phyloP scores from a whole-genome alignment of 2,888 invertebrate genomes.

The Coleophora flavipennella region DNA sequence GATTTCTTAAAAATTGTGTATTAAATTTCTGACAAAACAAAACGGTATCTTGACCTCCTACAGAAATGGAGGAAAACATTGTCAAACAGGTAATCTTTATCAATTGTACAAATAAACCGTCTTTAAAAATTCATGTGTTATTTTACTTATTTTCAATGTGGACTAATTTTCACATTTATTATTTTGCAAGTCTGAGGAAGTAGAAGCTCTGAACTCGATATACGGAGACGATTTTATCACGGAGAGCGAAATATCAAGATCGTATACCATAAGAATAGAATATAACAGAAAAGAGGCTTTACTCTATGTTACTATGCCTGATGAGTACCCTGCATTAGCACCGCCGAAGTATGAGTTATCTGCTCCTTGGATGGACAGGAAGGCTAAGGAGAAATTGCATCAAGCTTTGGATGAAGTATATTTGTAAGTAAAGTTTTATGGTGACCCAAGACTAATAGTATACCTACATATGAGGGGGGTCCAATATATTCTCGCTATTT shows the following conservation, averaged over 20 bases:
- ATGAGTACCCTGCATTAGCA: constrained; percentile 74
- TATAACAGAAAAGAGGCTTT: constrained; percentile 65
- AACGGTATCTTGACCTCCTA: background rate
- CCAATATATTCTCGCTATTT: too few species aligned
- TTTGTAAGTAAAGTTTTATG: constrained; percentile 66
- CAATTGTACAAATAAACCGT: too few species aligned
- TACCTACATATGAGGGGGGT: too few species aligned
- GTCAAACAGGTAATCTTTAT: background rate
- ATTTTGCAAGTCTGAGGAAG: constrained; percentile 73
- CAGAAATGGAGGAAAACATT: background rate
- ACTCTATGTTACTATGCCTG: constrained; percentile 76
- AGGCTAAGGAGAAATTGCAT: constrained; percentile 70
- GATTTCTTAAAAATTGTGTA: too few species aligned
- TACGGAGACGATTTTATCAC: constrained; percentile 79
- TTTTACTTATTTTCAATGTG: too few species aligned
- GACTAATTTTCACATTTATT: background rate
- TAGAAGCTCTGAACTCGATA: constrained; percentile 81
- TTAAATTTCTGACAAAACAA: background rate
- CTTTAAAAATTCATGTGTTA: too few species aligned
- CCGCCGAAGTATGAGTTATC: constrained; percentile 81
- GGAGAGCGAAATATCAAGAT: constrained; percentile 68
- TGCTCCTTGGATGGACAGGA: constrained; percentile 78
- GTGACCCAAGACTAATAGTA: too few species aligned
- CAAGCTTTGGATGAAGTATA: constrained; percentile 75
- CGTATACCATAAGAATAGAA: constrained; percentile 74